phyloP scores from a whole-genome alignment of 1,140 invertebrate species.

The Dendroctonus valens region DNA sequence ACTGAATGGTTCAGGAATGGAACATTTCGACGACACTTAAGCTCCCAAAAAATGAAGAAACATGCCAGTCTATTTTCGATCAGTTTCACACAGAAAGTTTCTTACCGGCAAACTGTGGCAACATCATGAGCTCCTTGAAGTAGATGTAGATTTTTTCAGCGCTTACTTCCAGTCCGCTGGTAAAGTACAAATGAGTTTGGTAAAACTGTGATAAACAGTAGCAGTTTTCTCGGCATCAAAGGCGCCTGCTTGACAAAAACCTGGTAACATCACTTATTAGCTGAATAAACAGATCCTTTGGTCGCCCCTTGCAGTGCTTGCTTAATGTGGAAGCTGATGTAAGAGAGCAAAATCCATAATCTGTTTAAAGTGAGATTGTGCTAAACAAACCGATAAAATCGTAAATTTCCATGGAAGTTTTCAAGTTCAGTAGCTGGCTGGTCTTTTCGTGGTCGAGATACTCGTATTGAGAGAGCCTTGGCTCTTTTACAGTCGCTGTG shows the following conservation, averaged over 20 bases:
- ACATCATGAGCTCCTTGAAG: slow-evolving; percentile 45
- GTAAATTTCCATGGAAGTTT: slow-evolving; percentile 28
- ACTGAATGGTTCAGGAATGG: too few relatives aligned
- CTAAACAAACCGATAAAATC: slow-evolving; percentile 38
- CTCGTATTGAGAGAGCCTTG: slow-evolving; percentile 37
- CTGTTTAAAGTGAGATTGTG: slow-evolving; percentile 18
- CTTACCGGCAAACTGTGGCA: slow-evolving; percentile 43
- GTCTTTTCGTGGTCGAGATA: slow-evolving; percentile 41
- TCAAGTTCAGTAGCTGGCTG: slow-evolving; percentile 32
- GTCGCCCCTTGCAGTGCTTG: slow-evolving; percentile 35
- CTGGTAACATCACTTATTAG: slow-evolving; percentile 40
- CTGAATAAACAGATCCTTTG: slow-evolving; percentile 40
- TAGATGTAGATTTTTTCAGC: slow-evolving; percentile 45
- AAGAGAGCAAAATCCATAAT: background rate
- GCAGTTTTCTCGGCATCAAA: slow-evolving; percentile 41
- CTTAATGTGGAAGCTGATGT: slow-evolving; percentile 12
- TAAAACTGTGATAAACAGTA: slow-evolving; percentile 46
- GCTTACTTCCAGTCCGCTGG: slow-evolving; percentile 34
- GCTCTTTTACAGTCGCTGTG: slow-evolving; percentile 8
- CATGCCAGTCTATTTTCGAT: background rate
- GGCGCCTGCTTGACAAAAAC: slow-evolving; percentile 38
- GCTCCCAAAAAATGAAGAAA: background rate
- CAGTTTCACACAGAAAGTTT: background rate
- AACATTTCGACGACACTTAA: background rate
- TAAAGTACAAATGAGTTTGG: slow-evolving; percentile 43